These are phyloP conservation scores for Peromyscus aztecus DNA, from an alignment of 2,797 vertebrate genomes.

Conservation along the genomic window DNA sequence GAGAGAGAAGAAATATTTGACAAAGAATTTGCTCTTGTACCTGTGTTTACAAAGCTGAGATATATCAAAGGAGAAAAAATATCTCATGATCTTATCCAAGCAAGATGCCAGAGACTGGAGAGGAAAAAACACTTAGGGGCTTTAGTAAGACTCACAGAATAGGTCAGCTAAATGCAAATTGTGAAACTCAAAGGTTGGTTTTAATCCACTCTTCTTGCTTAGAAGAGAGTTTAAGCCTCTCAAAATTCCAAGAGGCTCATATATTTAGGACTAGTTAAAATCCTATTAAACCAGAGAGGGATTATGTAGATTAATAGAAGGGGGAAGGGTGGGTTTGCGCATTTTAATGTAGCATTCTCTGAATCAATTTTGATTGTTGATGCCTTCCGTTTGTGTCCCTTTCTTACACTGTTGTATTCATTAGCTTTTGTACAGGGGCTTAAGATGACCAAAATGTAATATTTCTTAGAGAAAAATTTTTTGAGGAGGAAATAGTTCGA, in stretches of 20 bases:
- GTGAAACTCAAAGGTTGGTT: slow-evolving; percentile 78
- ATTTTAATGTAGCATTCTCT: slow-evolving; percentile 66
- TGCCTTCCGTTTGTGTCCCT: background rate
- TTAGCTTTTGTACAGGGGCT: background rate
- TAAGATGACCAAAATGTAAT: slow-evolving; percentile 55
- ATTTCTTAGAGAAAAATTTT: slow-evolving; percentile 78
- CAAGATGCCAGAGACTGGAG: slow-evolving; percentile 25
- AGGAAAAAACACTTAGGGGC: slow-evolving; percentile 50
- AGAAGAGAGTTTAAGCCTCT: slow-evolving; percentile 77
- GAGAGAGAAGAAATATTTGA: background rate
- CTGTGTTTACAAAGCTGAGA: slow-evolving; percentile 61
- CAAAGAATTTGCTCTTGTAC: slow-evolving; percentile 55
- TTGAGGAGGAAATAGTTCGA: slow-evolving; percentile 77
- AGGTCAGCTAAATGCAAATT: slow-evolving; percentile 80
- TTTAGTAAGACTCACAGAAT: slow-evolving; percentile 59
- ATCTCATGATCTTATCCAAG: slow-evolving; percentile 65
- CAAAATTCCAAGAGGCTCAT: slow-evolving; percentile 75
- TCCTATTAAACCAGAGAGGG: slow-evolving; percentile 79
- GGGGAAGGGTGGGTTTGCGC: slow-evolving; percentile 62
- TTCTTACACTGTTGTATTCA: background rate
- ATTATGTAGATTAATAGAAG: slow-evolving; percentile 80
- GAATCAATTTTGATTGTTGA: slow-evolving; percentile 52
- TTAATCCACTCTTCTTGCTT: slow-evolving; percentile 81
- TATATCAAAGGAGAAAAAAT: slow-evolving; percentile 70
- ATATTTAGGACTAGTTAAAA: slow-evolving; percentile 74